Evolutionary conservation across 1,140 invertebrate species (phyloP).

Genomic region (Diorhabda sublineata): DNA sequence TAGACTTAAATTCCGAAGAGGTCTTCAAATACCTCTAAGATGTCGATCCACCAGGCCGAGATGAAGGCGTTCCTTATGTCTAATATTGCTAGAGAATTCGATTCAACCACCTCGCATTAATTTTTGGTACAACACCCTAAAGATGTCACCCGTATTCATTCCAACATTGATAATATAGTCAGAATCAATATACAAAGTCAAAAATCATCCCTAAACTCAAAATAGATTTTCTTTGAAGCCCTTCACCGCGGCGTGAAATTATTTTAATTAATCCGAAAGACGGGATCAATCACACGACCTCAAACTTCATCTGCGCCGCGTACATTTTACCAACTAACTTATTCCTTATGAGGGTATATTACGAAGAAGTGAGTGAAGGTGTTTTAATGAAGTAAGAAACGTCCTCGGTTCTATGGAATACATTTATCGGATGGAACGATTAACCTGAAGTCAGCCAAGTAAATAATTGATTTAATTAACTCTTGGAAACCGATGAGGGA

Average conservation of each 20-base stretch:
- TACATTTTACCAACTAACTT: background rate
- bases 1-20: too few relatives aligned
- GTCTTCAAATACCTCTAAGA: too few relatives aligned
- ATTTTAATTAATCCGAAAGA: background rate
- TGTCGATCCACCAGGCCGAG: too few relatives aligned
- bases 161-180: background rate
- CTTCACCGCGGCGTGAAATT: background rate
- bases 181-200: background rate
- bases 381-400: slow-evolving; percentile 3
- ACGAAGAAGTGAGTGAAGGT: background rate
- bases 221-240: background rate
- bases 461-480: slow-evolving; percentile 14
- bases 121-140: background rate
- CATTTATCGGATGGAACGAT: slow-evolving; percentile 11
- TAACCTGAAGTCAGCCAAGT: slow-evolving; percentile 12
- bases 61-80: too few relatives aligned
- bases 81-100: too few relatives aligned
- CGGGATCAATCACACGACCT: background rate
- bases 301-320: background rate
- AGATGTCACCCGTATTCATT: background rate
- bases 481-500: background rate
- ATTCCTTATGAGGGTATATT: background rate
- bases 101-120: too few relatives aligned
- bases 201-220: background rate
- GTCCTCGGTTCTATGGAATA: background rate